Percentiles rank a stretch among this genome's conserved stretches.
Evolutionary conservation across 2,113 vertebrate species (phyloP).

Genomic region (Tetrao urogallus): DNA sequence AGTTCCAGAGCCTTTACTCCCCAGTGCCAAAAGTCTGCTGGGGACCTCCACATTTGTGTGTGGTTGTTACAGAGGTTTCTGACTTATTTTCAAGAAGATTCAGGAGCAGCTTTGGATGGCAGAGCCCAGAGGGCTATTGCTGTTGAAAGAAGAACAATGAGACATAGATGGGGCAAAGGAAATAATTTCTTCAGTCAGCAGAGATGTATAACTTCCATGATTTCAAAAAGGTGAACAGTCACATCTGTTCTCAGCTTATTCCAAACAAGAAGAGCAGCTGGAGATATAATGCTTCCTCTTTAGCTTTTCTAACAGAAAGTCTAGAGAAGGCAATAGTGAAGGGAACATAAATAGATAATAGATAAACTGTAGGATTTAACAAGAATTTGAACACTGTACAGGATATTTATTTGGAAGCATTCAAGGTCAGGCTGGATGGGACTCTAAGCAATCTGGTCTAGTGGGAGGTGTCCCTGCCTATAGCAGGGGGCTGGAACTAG

Average conservation of each 20-base stretch:
- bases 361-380: not conserved
- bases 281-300: not conserved
- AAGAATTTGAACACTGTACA: not conserved
- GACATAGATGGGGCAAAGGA: not conserved
- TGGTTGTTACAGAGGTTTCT: not conserved
- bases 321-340: not conserved
- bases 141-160: not conserved
- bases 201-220: not conserved
- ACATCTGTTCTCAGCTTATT: not conserved
- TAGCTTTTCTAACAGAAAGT: not conserved
- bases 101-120: not conserved
- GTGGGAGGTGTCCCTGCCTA: too few species aligned
- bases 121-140: not conserved
- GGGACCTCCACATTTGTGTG: not conserved
- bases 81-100: not conserved
- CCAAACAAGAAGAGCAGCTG: not conserved
- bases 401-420: not conserved
- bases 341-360: not conserved
- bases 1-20: not conserved
- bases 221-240: not conserved
- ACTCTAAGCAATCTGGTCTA: too few species aligned
- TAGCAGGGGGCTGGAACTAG: too few species aligned
- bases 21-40: not conserved
- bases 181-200: not conserved
- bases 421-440: too few species aligned